A percentile compares a stretch with the other conserved stretches of the same genome.
These are phyloP conservation scores for Notiomystis cincta DNA, from an alignment of 2,113 vertebrate genomes.

Conservation along the genomic window DNA sequence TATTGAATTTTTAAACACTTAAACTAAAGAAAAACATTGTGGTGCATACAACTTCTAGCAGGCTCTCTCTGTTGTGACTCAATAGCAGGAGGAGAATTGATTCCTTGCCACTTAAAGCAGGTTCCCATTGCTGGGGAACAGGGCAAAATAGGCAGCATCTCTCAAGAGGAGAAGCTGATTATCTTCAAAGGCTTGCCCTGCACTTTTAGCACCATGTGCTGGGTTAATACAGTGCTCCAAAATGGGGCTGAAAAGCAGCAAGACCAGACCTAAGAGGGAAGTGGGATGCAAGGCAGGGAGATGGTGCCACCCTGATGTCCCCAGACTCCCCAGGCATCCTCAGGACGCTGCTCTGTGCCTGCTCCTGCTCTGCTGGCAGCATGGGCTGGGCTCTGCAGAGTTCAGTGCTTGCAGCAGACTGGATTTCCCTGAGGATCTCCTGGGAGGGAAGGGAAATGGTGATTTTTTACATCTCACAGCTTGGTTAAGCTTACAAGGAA, in stretches of 20 bases:
- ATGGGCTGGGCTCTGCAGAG: background rate
- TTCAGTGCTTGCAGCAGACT: background rate
- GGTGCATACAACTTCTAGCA: rapidly evolving
- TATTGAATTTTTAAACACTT: background rate
- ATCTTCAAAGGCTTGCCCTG: background rate
- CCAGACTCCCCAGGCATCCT: background rate
- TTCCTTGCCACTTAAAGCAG: background rate
- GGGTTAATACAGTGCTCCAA: background rate
- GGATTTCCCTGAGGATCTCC: background rate
- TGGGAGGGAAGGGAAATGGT: background rate
- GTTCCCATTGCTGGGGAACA: background rate
- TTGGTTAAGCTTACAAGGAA: background rate
- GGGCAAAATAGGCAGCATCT: background rate
- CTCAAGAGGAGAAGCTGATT: background rate
- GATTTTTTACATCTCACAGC: background rate
- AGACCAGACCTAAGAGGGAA: background rate
- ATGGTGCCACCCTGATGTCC: background rate
- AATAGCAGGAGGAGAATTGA: background rate
- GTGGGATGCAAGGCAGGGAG: background rate
- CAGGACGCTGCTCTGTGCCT: background rate
- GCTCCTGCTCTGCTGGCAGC: background rate
- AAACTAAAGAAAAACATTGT: background rate
- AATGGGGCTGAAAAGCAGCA: background rate
- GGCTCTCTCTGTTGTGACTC: background rate
- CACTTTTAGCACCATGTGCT: background rate